Percentiles rank a stretch among this genome's conserved stretches.
Conservation (phyloP, 2,888 invertebrate genomes). For the Prosapia bicincta region DNA sequence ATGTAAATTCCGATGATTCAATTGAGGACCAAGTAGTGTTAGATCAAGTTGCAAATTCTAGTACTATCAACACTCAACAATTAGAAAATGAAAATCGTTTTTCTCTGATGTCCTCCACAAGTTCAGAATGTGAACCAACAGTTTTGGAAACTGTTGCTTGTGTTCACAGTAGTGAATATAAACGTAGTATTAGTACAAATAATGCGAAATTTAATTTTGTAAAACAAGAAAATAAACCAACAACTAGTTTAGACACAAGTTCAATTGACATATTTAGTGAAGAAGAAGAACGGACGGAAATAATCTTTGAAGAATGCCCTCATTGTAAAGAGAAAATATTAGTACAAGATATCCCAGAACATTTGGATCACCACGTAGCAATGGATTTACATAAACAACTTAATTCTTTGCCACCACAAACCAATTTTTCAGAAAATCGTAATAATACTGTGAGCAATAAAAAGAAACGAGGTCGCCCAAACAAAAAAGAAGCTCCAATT, state of each 20-base stretch:
- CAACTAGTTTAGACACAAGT: constrained; percentile 2
- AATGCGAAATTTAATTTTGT: background rate
- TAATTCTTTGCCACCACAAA: constrained; percentile 41
- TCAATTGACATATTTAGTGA: constrained; percentile 12
- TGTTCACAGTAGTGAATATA: constrained; percentile 2
- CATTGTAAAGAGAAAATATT: constrained; percentile 65
- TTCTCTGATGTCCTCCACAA: background rate
- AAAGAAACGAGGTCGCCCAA: constrained; percentile 19
- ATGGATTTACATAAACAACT: constrained; percentile 66
- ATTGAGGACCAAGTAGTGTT: constrained; percentile 27
- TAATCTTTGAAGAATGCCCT: constrained; percentile 54
- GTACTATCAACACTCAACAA: background rate
- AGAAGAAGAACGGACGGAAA: background rate
- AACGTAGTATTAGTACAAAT: background rate
- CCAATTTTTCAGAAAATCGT: background rate
- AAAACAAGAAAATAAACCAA: background rate
- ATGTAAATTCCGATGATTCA: background rate
- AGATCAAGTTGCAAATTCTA: constrained; percentile 32
- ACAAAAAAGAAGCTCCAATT: constrained; percentile 16
- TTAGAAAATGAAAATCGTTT: background rate
- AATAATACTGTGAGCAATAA: constrained; percentile 12
- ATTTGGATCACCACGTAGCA: constrained; percentile 83
- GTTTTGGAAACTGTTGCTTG: constrained; percentile 19
- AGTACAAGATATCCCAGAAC: constrained; percentile 62
- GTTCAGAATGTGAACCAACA: constrained; percentile 18